Conservation (phyloP, 2,797 vertebrate species). For the Parauchenoglanis punctatus region DNA sequence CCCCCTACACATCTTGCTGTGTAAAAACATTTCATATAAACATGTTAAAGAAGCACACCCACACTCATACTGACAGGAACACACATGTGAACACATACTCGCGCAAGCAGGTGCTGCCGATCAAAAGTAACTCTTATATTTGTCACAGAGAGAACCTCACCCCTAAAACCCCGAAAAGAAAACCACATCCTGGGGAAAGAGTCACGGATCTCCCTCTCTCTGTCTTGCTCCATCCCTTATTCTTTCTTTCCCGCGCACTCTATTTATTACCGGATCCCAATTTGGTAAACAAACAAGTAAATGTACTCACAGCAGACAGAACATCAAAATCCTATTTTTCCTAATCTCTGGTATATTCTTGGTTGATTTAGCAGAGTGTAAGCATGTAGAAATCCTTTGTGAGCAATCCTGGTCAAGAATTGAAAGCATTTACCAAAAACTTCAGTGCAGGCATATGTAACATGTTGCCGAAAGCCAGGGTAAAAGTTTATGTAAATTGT, state of each 20-base stretch:
- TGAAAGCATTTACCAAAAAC: neutral
- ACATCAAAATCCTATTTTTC: neutral
- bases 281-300: conserved; percentile 17
- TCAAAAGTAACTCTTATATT: conserved; percentile 61
- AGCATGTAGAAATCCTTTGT: neutral
- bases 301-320: conserved; percentile 29
- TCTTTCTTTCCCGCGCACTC: conserved; percentile 43
- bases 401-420: neutral
- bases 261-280: conserved; percentile 46
- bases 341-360: neutral
- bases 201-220: conserved; percentile 61
- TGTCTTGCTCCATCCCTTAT: conserved; percentile 46
- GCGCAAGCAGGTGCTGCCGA: conserved; percentile 58
- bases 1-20: conserved; percentile 5
- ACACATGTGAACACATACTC: conserved; percentile 59
- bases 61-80: conserved; percentile 52
- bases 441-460: neutral
- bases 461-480: neutral
- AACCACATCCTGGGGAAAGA: conserved; percentile 68
- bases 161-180: conserved; percentile 58
- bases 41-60: conserved; percentile 37
- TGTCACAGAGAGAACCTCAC: conserved; percentile 60
- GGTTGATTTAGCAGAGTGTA: neutral
- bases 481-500: conserved; percentile 14
- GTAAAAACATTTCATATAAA: conserved; percentile 51